Conservation (phyloP, 2,113 vertebrate species). For the Leucoraja erinaceus region DNA sequence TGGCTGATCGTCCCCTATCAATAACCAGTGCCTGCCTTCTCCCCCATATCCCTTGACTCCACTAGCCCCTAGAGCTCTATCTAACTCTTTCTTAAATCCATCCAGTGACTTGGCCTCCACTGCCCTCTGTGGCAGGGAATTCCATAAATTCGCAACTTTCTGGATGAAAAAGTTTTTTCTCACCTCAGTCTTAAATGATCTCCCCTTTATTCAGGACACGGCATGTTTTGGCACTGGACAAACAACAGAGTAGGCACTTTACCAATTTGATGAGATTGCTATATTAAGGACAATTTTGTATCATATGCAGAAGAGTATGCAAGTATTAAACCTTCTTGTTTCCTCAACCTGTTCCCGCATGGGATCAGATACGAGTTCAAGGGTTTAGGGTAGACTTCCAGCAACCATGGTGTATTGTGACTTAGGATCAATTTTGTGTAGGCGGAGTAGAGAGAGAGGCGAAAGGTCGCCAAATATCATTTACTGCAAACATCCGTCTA, state of each 20-base stretch:
- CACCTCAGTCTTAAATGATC: too few species aligned
- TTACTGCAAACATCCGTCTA: conserved; percentile 17
- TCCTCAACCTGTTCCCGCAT: not conserved
- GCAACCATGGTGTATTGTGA: not conserved
- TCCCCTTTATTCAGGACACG: not conserved
- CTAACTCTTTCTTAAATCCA: too few species aligned
- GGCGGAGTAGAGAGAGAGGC: not conserved
- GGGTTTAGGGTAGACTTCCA: not conserved
- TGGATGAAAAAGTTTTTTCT: too few species aligned
- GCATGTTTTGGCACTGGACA: not conserved
- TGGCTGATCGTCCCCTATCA: too few species aligned
- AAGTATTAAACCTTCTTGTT: not conserved
- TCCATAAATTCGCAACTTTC: too few species aligned
- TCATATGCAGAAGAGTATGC: not conserved
- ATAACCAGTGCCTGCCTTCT: too few species aligned
- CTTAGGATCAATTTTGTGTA: conserved; percentile 5
- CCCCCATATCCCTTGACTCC: too few species aligned
- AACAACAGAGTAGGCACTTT: not conserved
- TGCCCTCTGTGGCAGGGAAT: too few species aligned
- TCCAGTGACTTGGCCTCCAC: too few species aligned
- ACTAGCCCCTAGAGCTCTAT: too few species aligned
- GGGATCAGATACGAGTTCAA: not conserved
- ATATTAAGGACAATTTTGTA: not conserved
- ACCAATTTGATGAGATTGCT: not conserved
- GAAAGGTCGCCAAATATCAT: not conserved